These are phyloP conservation scores for Oeneis ivallda DNA, from an alignment of 2,888 invertebrate species.

Conservation along the genomic window DNA sequence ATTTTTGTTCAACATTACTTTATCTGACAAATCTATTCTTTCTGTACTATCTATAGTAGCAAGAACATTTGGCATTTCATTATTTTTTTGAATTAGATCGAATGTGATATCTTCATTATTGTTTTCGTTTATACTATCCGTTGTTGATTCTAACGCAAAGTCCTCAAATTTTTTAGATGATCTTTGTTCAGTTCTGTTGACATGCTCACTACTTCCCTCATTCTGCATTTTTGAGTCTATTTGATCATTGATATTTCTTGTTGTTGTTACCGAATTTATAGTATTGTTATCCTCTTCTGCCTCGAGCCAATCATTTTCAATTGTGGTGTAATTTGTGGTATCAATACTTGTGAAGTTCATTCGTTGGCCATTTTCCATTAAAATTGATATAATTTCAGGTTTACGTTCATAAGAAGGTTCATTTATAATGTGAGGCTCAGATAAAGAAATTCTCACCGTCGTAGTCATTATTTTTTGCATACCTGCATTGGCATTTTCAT, in stretches of 20 bases:
- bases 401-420: constrained; percentile 57
- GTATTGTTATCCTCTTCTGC: constrained; percentile 39
- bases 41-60: constrained; percentile 22
- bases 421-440: constrained; percentile 53
- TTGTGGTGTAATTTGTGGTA: constrained; percentile 37
- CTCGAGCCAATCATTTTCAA: constrained; percentile 61
- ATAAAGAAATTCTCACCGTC: constrained; percentile 51
- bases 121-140: constrained; percentile 34
- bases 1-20: constrained; percentile 6
- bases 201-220: constrained; percentile 37
- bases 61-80: constrained; percentile 28
- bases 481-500: constrained; percentile 26
- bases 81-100: constrained; percentile 42
- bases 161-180: constrained; percentile 55
- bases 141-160: constrained; percentile 48
- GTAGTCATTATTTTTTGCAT: constrained; percentile 43
- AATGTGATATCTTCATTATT: constrained; percentile 46
- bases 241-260: constrained; percentile 19
- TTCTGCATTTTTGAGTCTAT: constrained; percentile 35
- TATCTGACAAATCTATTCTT: constrained; percentile 1
- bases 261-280: constrained; percentile 19
- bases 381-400: constrained; percentile 56
- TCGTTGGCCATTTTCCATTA: constrained; percentile 44
- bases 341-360: constrained; percentile 22
- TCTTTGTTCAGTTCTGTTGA: constrained; percentile 53